Evolutionary conservation across 2,888 invertebrate genomes (phyloP).

Genomic region (Lasioglossum lativentre): DNA sequence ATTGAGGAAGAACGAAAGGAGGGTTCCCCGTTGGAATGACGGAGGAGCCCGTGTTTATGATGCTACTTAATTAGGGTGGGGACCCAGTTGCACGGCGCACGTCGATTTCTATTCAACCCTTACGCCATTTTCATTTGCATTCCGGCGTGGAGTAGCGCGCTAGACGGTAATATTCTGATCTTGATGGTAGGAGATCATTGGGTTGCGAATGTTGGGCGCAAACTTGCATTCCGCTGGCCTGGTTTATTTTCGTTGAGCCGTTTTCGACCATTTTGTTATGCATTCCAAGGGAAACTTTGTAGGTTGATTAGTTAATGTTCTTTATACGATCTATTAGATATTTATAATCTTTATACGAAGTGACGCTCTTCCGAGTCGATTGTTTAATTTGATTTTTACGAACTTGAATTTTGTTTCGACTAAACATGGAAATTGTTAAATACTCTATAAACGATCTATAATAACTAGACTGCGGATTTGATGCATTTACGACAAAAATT

Average conservation of each 20-base stretch:
- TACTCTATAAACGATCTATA: too few species aligned
- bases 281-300: background rate
- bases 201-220: background rate
- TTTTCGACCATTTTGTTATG: too few species aligned
- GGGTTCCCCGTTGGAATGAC: constrained; percentile 42
- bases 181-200: background rate
- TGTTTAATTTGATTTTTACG: too few species aligned
- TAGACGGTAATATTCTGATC: background rate
- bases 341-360: too few species aligned
- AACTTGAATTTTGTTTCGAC: too few species aligned
- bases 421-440: too few species aligned
- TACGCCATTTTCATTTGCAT: constrained; percentile 16
- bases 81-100: constrained; percentile 26
- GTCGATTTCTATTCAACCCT: constrained; percentile 38
- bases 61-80: constrained; percentile 74
- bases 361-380: too few species aligned
- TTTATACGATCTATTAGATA: too few species aligned
- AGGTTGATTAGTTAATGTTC: too few species aligned
- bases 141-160: background rate
- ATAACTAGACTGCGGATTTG: too few species aligned
- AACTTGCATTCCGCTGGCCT: background rate
- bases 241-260: background rate
- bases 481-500: too few species aligned
- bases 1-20: constrained; percentile 47
- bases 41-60: constrained; percentile 74